Base-by-base conservation (phyloP, 2,888 invertebrate species). In the Luperina nickerlii region DNA sequence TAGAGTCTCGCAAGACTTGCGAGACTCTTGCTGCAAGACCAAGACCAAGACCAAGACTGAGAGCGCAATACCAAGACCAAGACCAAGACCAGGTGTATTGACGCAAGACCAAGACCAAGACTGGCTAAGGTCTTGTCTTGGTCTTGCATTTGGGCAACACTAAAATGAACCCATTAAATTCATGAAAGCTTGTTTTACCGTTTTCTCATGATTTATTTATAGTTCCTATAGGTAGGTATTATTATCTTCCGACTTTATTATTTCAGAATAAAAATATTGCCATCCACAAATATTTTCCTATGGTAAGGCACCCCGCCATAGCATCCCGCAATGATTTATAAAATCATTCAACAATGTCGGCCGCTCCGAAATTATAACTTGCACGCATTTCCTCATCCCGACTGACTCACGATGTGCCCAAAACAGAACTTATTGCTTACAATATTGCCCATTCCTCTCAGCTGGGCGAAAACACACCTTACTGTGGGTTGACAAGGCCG, bases 301-400 rank as follows among this genome's bases (percentile, higher is more conserved):
- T 83, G 89, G 90, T 90, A 91, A 91, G 88, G 86, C 87, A 89
- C 90, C 89, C 87, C 87, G 87, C 45, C 11, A 45, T 9, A 45
- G 45, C 45, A 45, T 11, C 45, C 45, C 45, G 45, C 90, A 90
- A 89, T 93, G 94, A 95, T 96, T 95, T 95, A 95, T 95, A 94
- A 94, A 95, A 94, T 92, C 94, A 94, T 94, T 93, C 94, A 95
- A 96, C 96, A 95, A 95, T 95, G 96, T 96, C 94, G 94, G 95
- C 92, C 92, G 94, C 91, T 94, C 95, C 92, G 93, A 96, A 96
- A 96, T 96, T 96, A 96, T 96, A 96, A 95, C 96, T 93, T 94
- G 95, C 96, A 95, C 95, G 96, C 96, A 96, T 96, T 96, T 96
- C 96, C 96, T 96, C 96, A 95, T 96, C 95, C 94, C 93, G 92